Evolutionary conservation across 1,140 invertebrate species (phyloP), one percentile per base, ranked within the genome.

Genomic region (Anthonomus grandis): DNA sequence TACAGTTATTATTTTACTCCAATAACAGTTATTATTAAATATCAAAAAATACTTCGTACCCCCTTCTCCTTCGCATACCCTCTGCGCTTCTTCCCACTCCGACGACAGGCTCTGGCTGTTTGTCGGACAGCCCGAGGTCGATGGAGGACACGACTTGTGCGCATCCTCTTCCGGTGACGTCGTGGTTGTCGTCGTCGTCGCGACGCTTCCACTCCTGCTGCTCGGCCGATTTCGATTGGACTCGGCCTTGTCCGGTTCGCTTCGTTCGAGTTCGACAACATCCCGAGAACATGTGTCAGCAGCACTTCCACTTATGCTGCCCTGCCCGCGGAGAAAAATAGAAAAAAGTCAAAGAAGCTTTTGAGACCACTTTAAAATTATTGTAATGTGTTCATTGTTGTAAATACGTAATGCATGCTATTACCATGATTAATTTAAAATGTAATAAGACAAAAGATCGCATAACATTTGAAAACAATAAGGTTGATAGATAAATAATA

Each of bases 231-330:
- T 41, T 41, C 19, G 44, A 24, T 47, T 13, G 44, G 15, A 13
- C 13, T n/a, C 27, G 17, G 25, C 13, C 17, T 31, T 10, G 8
- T 12, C 18, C 53, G 49, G 47, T 17, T 34, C 46, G 61, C 23
- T 58, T 57, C 23, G 50, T 25, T 17, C 58, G 48, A 25, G 51
- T 18, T 39, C 64, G 69, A 53, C 70, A 73, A 73, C 77, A 79
- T 75, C 79, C 75, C 73, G 73, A 74, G 71, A 79, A 72, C 76
- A 79, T 73, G 69, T 78, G 79, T 81, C 81, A 81, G 80, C 81
- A 82, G 65, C 78, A 78, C 70, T 76, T 74, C 79, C 80, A 81
- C 68, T 70, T 53, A 66, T 76, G 79, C 76, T 82, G 78, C 71
- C 80, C 81, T 83, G 79, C 79, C 80, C 76, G 76, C 80, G 81